Base-by-base conservation (phyloP, 2,113 vertebrate species). In the Tamias sibiricus region DNA sequence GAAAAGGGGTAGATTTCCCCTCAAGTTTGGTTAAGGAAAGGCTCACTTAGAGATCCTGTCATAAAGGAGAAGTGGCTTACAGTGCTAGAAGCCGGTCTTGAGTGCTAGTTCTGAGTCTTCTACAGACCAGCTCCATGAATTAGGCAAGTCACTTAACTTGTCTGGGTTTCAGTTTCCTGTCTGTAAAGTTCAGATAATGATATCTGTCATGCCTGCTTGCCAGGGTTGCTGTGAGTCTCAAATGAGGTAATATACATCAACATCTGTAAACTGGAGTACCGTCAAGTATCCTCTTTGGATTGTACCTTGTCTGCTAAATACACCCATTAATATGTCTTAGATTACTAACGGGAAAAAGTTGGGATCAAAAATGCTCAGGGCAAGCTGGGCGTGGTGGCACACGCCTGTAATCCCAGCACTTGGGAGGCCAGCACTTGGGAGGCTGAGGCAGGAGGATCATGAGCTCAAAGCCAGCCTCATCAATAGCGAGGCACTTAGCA, bases 161-260 rank as follows among this genome's bases (percentile, higher is more conserved):
- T 77, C 87, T 47, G 74, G 79, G 54, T 76, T 75, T 74, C 57
- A 20, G 87, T 84, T 95, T 96, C 87, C 94, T 62, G 26, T 72
- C 87, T 95, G 71, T 81, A n/a, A 47, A 59, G 37, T 47, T 19
- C 37, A 91, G 90, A 91, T 82, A 81, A 47, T 77, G 62, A 8
- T 91, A 80, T 84, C 89, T 47, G 47, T 80, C 42, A 1, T 1
- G 37, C 66, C 91, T 44, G 54, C 82, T 72, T 20, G 37, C 24
- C 30, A 9, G 81, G 79, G 57, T 52, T 42, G 72, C 74, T 32
- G 3, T 35, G 71, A 81, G 52, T 32, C 80, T 91, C 40, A 37
- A 4, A 4, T 52, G 75, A 93, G 20, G 83, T 66, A 19, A 8
- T 42, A 11, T 0, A 11, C 79, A 86, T 72, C 66, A 47, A 2